A percentile compares a stretch with the other conserved stretches of the same genome.
Evolutionary conservation across 2,797 vertebrate species (phyloP).

Genomic region (Gambusia yucatana): DNA sequence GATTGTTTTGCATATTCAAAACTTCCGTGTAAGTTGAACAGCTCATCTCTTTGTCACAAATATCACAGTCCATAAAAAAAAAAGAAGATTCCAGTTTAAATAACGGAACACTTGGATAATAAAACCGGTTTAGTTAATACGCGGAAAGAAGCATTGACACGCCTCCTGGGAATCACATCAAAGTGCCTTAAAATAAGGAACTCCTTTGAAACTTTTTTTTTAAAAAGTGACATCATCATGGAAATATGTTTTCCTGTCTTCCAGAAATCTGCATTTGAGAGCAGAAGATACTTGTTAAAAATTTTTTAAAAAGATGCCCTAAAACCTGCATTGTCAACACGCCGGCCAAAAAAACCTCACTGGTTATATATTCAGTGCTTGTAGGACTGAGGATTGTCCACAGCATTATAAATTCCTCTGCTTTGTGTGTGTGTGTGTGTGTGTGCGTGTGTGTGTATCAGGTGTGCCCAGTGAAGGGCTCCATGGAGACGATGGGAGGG

Average conservation of each 20-base stretch:
- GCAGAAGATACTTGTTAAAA: conserved; percentile 3
- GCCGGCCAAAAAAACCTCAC: conserved; percentile 34
- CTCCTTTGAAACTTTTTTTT: neutral
- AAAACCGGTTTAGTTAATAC: neutral
- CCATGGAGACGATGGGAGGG: conserved; percentile 92
- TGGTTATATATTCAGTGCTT: conserved; percentile 35
- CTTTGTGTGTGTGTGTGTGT: conserved; percentile 67
- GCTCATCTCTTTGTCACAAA: neutral
- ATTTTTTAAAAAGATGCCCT: neutral
- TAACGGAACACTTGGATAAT: neutral
- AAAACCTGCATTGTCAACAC: conserved; percentile 27
- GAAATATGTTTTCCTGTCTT: conserved; percentile 8
- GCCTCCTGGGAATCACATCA: neutral
- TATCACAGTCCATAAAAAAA: conserved; percentile 6
- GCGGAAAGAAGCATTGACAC: neutral
- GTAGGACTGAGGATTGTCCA: conserved; percentile 46
- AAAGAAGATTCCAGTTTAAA: neutral
- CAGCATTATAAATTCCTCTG: conserved; percentile 56
- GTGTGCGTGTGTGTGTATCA: conserved; percentile 66
- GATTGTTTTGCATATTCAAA: conserved; percentile 2
- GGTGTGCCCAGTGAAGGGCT: conserved; percentile 94
- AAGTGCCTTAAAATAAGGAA: neutral
- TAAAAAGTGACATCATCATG: neutral
- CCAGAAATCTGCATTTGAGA: conserved; percentile 1
- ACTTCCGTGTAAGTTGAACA: neutral